Percentiles rank a stretch among this genome's conserved stretches.
These are phyloP conservation scores for Macrosteles quadrilineatus DNA, from an alignment of 1,140 invertebrate genomes.

Conservation along the genomic window DNA sequence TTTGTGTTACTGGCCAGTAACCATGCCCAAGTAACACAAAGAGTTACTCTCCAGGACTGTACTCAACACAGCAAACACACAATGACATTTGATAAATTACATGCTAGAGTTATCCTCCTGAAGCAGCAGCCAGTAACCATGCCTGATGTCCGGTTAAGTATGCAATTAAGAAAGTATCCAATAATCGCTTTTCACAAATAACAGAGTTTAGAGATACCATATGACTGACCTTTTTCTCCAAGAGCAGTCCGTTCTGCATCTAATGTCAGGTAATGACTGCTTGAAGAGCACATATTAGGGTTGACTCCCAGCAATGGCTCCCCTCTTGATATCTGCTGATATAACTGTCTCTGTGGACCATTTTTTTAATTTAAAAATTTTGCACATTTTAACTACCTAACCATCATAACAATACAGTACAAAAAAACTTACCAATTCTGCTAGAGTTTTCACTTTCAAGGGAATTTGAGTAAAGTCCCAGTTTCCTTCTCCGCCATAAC, in stretches of 20 bases:
- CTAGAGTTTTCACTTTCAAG: constrained; percentile 78
- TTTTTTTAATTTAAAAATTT: too few species aligned
- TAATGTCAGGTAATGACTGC: constrained; percentile 58
- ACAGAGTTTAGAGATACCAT: too few species aligned
- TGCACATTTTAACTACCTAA: too few species aligned
- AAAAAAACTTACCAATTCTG: constrained; percentile 46
- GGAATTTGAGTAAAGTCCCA: constrained; percentile 90
- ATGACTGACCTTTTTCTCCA: constrained; percentile 63
- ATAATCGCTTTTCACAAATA: not conserved
- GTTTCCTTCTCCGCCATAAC: constrained; percentile 61
- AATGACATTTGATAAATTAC: too few species aligned
- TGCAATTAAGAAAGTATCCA: not conserved
- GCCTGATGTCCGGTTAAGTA: too few species aligned
- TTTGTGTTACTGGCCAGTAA: too few species aligned
- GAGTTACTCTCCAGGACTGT: too few species aligned
- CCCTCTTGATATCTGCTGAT: constrained; percentile 65
- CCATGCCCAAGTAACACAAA: too few species aligned
- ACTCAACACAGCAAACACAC: too few species aligned
- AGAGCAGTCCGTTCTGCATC: constrained; percentile 66
- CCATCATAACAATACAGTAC: too few species aligned
- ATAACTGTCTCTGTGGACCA: constrained; percentile 69
- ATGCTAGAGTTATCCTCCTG: too few species aligned
- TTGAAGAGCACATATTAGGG: constrained; percentile 56
- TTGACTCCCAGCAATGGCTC: constrained; percentile 68
- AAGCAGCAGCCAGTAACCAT: too few species aligned